Evolutionary conservation across 2,888 invertebrate species (phyloP), one percentile per base, ranked within the genome.

Genomic region (Pardosa pseudoannulata): DNA sequence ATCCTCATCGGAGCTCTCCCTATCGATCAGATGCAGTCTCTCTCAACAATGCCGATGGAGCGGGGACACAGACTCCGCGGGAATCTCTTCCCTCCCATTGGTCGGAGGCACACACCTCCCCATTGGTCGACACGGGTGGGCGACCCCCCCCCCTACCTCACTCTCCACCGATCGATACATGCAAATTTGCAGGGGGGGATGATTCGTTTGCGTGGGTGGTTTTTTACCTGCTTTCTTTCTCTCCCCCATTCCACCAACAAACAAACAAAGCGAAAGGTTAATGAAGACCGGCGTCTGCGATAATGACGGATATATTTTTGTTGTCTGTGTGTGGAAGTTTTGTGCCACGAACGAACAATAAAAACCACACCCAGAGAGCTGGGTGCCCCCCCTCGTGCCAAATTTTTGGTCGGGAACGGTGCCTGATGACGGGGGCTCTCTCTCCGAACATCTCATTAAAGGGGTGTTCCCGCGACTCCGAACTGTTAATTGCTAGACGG

Each of bases 1-100:
- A 56, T 56, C 23, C 19, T 56, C 5, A 56, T 56, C 23, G 56
- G 16, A 46, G 13, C 32, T 9, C n/a, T n/a, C n/a, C 13, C 16
- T 32, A 67, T 67, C 27, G 64, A 64, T 64, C 64, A 27, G 16
- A 31, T 32, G 32, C 16, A 0, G 32, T 32, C 16, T 32, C 7
- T 19, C 23, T 23, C 23, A 56, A 56, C 56, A 23, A 56, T 56
- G 56, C 23, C 23, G 56, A 56, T 56, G 56, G 56, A 56, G 23
- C n/a, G n/a, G n/a, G n/a, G 23, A 56, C 19, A 56, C 56, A 56
- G 23, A 23, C 23, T 56, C 56, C 19, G 56, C 56, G 3, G n/a
- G 56, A 23, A 56, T 36, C 62, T 50, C 73, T 41, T 46, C 79
- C 46, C 72, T 65, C 27, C 62, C 74, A 81, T 81, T 81, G 81